Base-by-base conservation (phyloP, 2,888 invertebrate species). In the Pristionchus maxplancki region DNA sequence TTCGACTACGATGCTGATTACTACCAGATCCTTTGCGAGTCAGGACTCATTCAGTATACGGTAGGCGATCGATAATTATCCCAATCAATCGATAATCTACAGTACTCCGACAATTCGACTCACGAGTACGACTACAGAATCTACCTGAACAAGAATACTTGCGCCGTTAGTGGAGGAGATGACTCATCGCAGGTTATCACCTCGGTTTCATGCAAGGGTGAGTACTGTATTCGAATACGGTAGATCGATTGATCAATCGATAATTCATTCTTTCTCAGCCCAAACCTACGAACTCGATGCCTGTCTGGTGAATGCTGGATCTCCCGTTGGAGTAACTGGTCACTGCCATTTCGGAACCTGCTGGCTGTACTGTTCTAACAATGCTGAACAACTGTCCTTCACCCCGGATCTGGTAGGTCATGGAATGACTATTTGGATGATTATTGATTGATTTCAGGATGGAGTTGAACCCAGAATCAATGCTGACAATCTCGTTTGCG, bases 21-120 rank as follows among this genome's bases (percentile, higher is more conserved):
- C 9, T 44, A 44, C 78, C 78, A 78, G 28, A 48, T 78, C 13
- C 40, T 44, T 28, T 78, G 78, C 78, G 78, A 78, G 78, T 78
- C 78, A 8, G 78, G 78, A 40, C 44, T 78, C 78, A 44, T 78
- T 20, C 78, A 78, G 78, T 78, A 44, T 78, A 44, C 11, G 78
- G 78, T 78, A 78, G 24, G 37, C 15, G n/a, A 78, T 78, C 78
- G 28, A 78, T 44, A 44, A 6, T 44, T 5, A 78, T 71, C 17
- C 20, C 17, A 17, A 1, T 37, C 40, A 24, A 74, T 74, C 40
- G 8, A 40, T 74, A 31, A 13, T 31, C n/a, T 78, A 48, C 78
- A 78, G 78, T 78, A 78, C 44, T 44, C 78, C 28, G 78, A 78
- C 48, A 78, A 78, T 48, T 40, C 78, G 20, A 78, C 44, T 44